Percentiles rank a stretch among this genome's conserved stretches.
Evolutionary conservation across 2,113 vertebrate species (phyloP).

Genomic region (Neotragus pygmaeus): DNA sequence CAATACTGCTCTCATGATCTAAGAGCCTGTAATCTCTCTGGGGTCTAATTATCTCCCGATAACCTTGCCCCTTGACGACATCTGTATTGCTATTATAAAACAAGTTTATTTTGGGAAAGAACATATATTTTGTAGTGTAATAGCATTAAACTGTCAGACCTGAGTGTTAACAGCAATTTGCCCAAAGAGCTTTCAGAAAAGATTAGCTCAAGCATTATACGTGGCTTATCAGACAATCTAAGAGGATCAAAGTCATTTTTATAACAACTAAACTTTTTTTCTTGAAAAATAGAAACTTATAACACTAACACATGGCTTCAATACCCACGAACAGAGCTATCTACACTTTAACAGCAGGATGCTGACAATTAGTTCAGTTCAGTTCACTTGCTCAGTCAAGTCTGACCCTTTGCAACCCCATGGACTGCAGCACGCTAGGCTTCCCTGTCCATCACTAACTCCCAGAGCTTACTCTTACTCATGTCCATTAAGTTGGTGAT

Average conservation of each 20-base stretch:
- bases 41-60: constrained; percentile 70
- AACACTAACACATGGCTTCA: background rate
- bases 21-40: constrained; percentile 67
- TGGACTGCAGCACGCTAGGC: background rate
- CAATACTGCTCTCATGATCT: constrained; percentile 55
- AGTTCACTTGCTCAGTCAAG: background rate
- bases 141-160: constrained; percentile 70
- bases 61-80: constrained; percentile 72
- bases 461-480: background rate
- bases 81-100: constrained; percentile 72
- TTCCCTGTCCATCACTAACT: background rate
- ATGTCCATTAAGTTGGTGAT: background rate
- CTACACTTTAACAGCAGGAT: background rate
- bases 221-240: constrained; percentile 53
- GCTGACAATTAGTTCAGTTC: background rate
- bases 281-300: constrained; percentile 2
- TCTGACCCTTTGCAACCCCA: background rate
- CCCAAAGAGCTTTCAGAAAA: constrained; percentile 59
- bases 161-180: constrained; percentile 66
- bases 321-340: background rate
- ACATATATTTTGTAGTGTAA: constrained; percentile 69
- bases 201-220: constrained; percentile 52
- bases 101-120: constrained; percentile 69
- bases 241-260: constrained; percentile 46
- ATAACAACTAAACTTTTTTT: background rate